phyloP scores from a whole-genome alignment of 2,797 vertebrate species.

The Erpetoichthys calabaricus region DNA sequence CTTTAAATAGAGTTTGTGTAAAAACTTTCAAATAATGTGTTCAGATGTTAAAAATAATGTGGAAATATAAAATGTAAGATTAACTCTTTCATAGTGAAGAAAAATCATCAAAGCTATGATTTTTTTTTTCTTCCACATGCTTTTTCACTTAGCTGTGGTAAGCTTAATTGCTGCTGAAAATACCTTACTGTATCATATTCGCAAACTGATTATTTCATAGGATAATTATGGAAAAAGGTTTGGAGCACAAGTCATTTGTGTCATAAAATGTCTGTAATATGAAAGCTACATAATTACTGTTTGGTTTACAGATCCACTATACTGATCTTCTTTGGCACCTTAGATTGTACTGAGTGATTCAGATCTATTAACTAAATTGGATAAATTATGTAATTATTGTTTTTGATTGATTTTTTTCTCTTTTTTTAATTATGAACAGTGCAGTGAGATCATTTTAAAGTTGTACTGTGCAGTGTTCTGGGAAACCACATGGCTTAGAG shows the following conservation, averaged over 20 bases:
- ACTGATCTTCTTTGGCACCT: constrained; percentile 45
- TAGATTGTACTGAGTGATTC: constrained; percentile 35
- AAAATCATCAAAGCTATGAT: too few relatives aligned
- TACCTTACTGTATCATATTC: neutral
- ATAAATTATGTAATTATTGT: constrained; percentile 25
- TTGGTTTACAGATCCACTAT: constrained; percentile 48
- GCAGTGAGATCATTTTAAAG: too few relatives aligned
- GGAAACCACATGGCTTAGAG: too few relatives aligned
- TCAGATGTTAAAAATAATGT: constrained; percentile 43
- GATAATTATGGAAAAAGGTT: neutral
- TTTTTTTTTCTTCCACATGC: too few relatives aligned
- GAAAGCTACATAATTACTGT: constrained; percentile 48
- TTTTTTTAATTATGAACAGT: too few relatives aligned
- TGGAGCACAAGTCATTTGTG: neutral
- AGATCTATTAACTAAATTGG: constrained; percentile 45
- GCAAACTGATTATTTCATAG: neutral
- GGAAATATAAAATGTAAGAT: constrained; percentile 14
- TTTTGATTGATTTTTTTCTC: neutral
- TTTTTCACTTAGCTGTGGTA: neutral
- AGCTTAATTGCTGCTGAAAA: neutral
- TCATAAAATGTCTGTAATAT: constrained; percentile 11
- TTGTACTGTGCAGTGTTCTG: too few relatives aligned
- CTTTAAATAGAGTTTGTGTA: constrained; percentile 31
- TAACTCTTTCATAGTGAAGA: neutral
- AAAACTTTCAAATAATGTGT: constrained; percentile 10